Evolutionary conservation across 2,113 vertebrate species (phyloP).

Genomic region (Sminthopsis crassicaudata): DNA sequence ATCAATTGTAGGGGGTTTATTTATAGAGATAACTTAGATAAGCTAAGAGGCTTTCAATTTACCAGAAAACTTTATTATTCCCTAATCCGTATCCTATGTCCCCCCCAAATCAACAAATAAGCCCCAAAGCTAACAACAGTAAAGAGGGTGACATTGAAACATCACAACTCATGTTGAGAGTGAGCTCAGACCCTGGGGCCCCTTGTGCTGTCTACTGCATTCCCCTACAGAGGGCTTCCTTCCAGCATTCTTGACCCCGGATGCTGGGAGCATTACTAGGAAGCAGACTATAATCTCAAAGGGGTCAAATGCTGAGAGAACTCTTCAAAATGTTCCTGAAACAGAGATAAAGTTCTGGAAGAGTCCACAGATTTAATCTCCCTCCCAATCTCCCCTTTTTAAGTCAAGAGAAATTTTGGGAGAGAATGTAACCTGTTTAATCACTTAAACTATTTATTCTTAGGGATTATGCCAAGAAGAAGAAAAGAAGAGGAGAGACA

Average conservation of each 20-base stretch:
- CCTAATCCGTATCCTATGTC: slow-evolving; percentile 54
- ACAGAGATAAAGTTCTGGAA: background rate
- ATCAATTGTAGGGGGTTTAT: slow-evolving; percentile 28
- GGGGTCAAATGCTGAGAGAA: slow-evolving; percentile 11
- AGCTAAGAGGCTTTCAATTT: slow-evolving; percentile 16
- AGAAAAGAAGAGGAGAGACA: background rate
- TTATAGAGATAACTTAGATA: slow-evolving; percentile 13
- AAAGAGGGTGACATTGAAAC: slow-evolving; percentile 54
- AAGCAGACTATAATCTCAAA: slow-evolving; percentile 6
- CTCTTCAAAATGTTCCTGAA: slow-evolving; percentile 34
- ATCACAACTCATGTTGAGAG: slow-evolving; percentile 39
- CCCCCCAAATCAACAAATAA: background rate
- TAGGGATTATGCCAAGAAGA: background rate
- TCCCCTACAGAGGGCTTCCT: slow-evolving; percentile 24
- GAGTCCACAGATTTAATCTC: background rate
- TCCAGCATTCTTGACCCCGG: slow-evolving; percentile 22
- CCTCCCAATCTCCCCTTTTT: background rate
- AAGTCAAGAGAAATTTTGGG: slow-evolving; percentile 27
- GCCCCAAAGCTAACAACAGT: background rate
- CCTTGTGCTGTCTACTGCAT: slow-evolving; percentile 43
- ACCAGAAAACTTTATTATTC: slow-evolving; percentile 56
- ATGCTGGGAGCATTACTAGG: background rate
- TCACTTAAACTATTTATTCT: slow-evolving; percentile 19
- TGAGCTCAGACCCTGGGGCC: slow-evolving; percentile 41
- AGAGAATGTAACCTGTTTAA: background rate